These are phyloP conservation scores for Gryon sp. DNA, from an alignment of 1,140 invertebrate genomes.

Conservation along the genomic window DNA sequence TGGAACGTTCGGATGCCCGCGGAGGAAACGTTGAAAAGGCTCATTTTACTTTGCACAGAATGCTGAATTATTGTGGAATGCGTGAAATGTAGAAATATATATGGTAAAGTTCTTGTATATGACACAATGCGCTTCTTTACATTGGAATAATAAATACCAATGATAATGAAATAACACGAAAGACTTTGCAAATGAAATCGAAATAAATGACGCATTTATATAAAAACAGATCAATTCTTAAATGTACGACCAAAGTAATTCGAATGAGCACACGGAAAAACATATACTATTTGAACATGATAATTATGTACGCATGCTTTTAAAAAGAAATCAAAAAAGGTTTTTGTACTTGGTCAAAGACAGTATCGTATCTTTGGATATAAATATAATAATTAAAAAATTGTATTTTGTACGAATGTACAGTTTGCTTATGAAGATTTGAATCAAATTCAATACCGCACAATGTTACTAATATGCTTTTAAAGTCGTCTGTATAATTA, in stretches of 20 bases:
- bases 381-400: no score
- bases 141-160: slow-evolving; percentile 10
- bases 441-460: not conserved
- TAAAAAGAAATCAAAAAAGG: no score
- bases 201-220: no score
- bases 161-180: no score
- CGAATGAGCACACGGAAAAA: no score
- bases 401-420: not conserved
- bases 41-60: slow-evolving; percentile 29
- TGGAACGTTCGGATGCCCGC: slow-evolving; percentile 36
- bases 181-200: no score
- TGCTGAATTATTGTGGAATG: slow-evolving; percentile 46
- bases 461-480: not conserved
- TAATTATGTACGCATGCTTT: no score
- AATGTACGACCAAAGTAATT: no score
- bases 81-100: slow-evolving; percentile 35
- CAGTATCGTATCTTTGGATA: no score
- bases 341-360: no score
- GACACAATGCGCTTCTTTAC: slow-evolving; percentile 15
- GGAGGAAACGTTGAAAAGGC: slow-evolving; percentile 32
- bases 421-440: not conserved
- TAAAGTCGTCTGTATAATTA: not conserved
- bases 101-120: slow-evolving; percentile 14
- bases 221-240: no score
- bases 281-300: no score